A percentile compares a stretch with the other conserved stretches of the same genome.
phyloP scores from a whole-genome alignment of 2,113 vertebrate species.

The Agelaius phoeniceus region DNA sequence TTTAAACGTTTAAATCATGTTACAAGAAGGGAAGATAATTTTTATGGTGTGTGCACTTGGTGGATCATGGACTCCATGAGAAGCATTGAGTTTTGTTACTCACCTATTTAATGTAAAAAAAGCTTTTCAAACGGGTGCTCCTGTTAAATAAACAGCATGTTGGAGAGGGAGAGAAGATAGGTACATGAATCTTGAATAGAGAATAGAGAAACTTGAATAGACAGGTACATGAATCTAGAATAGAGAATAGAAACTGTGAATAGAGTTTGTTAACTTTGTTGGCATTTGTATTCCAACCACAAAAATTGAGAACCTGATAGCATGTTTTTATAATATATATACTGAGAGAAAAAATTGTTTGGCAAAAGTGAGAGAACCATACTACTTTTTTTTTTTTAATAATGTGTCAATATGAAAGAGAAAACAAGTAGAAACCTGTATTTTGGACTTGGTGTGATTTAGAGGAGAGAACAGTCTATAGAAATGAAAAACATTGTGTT shows the following conservation, averaged over 20 bases:
- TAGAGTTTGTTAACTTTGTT: not conserved
- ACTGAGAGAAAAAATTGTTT: not conserved
- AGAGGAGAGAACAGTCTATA: not conserved
- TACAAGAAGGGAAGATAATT: not conserved
- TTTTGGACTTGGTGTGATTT: not conserved
- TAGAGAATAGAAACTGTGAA: not conserved
- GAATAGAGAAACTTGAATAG: not conserved
- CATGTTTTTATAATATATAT: not conserved
- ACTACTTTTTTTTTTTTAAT: not conserved
- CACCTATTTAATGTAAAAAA: not conserved
- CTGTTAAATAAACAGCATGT: not conserved
- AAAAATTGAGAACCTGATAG: not conserved
- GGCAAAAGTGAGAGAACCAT: not conserved
- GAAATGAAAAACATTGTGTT: not conserved
- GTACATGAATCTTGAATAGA: not conserved
- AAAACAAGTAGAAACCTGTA: not conserved
- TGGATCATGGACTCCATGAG: not conserved
- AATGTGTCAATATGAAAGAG: not conserved
- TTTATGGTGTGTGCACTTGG: not conserved
- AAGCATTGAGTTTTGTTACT: not conserved
- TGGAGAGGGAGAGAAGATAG: not conserved
- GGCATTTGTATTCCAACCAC: not conserved
- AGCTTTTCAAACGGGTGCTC: not conserved
- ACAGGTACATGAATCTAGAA: not conserved
- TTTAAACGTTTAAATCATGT: not conserved